Conservation (phyloP, 1,140 invertebrate species). For the Tenebrio molitor region DNA sequence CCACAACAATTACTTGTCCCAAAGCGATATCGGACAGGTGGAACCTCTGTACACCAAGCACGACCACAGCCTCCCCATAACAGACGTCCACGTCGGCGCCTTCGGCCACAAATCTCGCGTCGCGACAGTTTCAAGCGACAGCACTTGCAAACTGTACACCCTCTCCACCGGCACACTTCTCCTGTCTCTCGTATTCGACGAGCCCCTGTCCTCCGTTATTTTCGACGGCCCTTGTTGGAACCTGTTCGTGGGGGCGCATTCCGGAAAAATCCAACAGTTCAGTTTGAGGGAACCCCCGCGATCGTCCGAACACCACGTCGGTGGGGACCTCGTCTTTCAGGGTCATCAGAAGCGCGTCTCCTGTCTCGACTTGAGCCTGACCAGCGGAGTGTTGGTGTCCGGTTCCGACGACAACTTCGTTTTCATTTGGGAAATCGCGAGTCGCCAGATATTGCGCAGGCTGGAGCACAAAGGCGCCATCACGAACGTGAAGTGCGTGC, state of each 20-base stretch:
- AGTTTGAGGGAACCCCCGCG: constrained; percentile 76
- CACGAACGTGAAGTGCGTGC: constrained; percentile 71
- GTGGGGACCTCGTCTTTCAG: constrained; percentile 69
- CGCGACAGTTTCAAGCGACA: constrained; percentile 83
- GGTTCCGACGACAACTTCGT: constrained; percentile 81
- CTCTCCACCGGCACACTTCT: constrained; percentile 76
- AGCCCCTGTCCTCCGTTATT: constrained; percentile 77
- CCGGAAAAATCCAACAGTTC: constrained; percentile 79
- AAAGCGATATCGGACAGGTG: constrained; percentile 69
- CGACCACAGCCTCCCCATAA: constrained; percentile 83
- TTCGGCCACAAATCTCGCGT: constrained; percentile 75
- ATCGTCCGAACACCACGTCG: constrained; percentile 75
- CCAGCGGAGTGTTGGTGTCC: constrained; percentile 78
- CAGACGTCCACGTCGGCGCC: constrained; percentile 78
- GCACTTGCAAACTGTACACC: constrained; percentile 87
- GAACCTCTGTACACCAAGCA: constrained; percentile 78
- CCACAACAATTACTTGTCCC: constrained; percentile 65
- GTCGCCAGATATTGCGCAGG: constrained; percentile 78
- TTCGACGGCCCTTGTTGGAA: constrained; percentile 79
- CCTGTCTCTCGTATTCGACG: constrained; percentile 81
- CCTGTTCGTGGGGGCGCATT: constrained; percentile 80
- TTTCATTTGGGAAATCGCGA: constrained; percentile 84
- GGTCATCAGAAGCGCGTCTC: constrained; percentile 79
- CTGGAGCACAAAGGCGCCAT: constrained; percentile 80
- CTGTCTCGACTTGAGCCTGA: constrained; percentile 78